phyloP scores from a whole-genome alignment of 2,797 vertebrate genomes.

The Nannoperca australis region DNA sequence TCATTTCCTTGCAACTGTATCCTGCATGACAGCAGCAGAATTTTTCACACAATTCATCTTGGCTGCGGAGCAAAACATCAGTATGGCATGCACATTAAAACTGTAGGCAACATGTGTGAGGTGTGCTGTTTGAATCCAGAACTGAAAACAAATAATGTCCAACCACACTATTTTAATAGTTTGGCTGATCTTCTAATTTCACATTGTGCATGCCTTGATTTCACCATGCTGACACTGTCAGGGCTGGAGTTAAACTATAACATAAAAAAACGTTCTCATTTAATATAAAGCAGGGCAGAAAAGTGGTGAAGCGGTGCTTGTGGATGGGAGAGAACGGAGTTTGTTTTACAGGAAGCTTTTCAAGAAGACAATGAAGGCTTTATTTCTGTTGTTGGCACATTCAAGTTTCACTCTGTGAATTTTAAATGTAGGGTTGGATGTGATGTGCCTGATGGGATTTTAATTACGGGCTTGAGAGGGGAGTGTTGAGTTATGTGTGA shows the following conservation, averaged over 20 bases:
- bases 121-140: constrained; percentile 27
- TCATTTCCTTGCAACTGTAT: constrained; percentile 3
- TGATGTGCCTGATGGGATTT: constrained; percentile 64
- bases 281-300: constrained; percentile 50
- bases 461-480: constrained; percentile 58
- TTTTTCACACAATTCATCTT: constrained; percentile 13
- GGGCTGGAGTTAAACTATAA: constrained; percentile 39
- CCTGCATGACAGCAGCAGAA: constrained; percentile 4
- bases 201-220: constrained; percentile 35
- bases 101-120: not conserved
- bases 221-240: constrained; percentile 27
- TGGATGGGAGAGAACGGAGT: constrained; percentile 42
- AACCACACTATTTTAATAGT: constrained; percentile 46
- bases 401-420: constrained; percentile 56
- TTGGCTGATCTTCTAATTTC: constrained; percentile 53
- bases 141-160: constrained; percentile 23
- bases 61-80: not conserved
- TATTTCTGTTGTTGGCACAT: constrained; percentile 46
- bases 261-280: constrained; percentile 22
- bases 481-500: constrained; percentile 56
- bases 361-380: constrained; percentile 59
- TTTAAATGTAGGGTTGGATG: constrained; percentile 59
- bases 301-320: constrained; percentile 39
- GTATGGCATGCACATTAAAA: not conserved
- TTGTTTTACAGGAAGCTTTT: constrained; percentile 40